Evolutionary conservation across 2,888 invertebrate genomes (phyloP).

Genomic region (Theodoxus fluviatilis): DNA sequence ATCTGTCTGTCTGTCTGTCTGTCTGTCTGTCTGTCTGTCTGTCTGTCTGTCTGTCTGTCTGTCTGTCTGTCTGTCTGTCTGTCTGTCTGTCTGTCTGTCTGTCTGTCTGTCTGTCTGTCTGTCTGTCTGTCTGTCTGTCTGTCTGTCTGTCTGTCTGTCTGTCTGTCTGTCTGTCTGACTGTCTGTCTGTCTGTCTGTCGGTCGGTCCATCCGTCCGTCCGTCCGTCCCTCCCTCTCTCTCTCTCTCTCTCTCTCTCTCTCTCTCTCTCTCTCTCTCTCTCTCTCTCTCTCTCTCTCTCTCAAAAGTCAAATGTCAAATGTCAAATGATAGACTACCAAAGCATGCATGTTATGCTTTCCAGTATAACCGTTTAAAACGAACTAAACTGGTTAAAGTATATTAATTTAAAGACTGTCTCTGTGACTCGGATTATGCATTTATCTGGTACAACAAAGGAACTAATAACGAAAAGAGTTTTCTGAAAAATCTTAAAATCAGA

Average conservation of each 20-base stretch:
- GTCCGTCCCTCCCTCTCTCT: constrained; percentile 21
- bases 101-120: constrained; percentile 31
- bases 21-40: constrained; percentile 31
- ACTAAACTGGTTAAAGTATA: no score
- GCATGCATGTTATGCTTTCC: no score
- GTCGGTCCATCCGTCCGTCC: constrained; percentile 23
- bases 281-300: constrained; percentile 2
- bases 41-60: constrained; percentile 30
- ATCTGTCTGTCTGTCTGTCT: constrained; percentile 26
- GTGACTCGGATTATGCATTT: no score
- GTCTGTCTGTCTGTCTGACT: constrained; percentile 29
- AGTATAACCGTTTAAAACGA: no score
- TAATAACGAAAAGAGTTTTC: no score
- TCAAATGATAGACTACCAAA: no score
- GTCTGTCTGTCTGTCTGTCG: constrained; percentile 30
- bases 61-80: constrained; percentile 30
- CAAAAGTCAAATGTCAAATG: background rate
- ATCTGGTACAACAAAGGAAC: no score
- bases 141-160: constrained; percentile 31
- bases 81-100: constrained; percentile 31
- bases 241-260: constrained; percentile 25
- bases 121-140: constrained; percentile 31
- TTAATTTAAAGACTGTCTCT: no score
- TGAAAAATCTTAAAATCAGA: no score
- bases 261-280: constrained; percentile 13